Percentiles rank a stretch among this genome's conserved stretches.
Conservation (phyloP, 2,888 invertebrate species). For the Lasioglossum calceatum region DNA sequence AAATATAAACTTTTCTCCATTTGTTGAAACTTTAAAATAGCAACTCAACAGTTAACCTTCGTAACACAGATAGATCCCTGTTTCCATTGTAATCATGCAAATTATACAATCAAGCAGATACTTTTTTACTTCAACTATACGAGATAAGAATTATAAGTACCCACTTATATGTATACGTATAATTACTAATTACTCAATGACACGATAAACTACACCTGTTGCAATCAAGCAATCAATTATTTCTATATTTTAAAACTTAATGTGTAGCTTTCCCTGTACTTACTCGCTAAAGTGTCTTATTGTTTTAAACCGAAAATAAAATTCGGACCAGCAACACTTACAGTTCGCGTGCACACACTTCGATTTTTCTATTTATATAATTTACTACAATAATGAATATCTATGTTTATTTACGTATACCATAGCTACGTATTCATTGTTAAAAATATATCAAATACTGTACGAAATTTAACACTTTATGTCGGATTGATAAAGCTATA, state of each 20-base stretch:
- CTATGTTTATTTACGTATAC: constrained; percentile 21
- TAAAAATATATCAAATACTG: constrained; percentile 55
- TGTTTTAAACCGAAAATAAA: background rate
- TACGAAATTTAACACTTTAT: constrained; percentile 47
- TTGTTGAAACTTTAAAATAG: constrained; percentile 16
- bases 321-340: constrained; percentile 1
- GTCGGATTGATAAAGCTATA: constrained; percentile 30
- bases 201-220: constrained; percentile 18
- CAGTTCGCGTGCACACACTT: constrained; percentile 2
- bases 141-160: constrained; percentile 22
- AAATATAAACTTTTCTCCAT: constrained; percentile 24
- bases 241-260: constrained; percentile 13
- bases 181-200: constrained; percentile 11
- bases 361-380: background rate
- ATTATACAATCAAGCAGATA: constrained; percentile 16
- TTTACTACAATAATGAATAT: constrained; percentile 2
- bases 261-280: background rate
- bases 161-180: constrained; percentile 8
- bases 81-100: constrained; percentile 22
- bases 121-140: constrained; percentile 13
- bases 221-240: constrained; percentile 8
- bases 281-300: background rate
- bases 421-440: constrained; percentile 24
- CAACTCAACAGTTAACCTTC: constrained; percentile 13
- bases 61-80: constrained; percentile 18